Evolutionary conservation across 2,113 vertebrate genomes (phyloP).

Genomic region (Sorex fumeus): DNA sequence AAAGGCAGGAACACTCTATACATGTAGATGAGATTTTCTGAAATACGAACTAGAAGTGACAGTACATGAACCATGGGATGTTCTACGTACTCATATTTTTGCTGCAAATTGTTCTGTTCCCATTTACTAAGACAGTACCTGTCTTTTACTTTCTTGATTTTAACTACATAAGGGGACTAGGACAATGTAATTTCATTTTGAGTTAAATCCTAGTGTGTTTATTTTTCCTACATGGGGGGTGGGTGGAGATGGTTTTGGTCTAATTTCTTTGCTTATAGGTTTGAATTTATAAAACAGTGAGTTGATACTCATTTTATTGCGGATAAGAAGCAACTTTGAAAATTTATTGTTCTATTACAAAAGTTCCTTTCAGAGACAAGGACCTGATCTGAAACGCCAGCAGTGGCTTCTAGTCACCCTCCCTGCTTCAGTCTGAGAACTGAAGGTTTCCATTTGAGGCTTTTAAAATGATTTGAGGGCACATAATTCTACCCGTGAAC

Average conservation of each 20-base stretch:
- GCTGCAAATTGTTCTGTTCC: neutral
- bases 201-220: neutral
- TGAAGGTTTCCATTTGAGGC: neutral
- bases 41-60: slow-evolving; percentile 1
- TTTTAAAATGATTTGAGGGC: neutral
- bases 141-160: neutral
- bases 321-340: slow-evolving; percentile 2
- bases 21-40: neutral
- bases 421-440: neutral
- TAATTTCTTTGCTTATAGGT: slow-evolving; percentile 6
- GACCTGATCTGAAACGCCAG: neutral
- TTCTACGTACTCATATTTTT: slow-evolving; percentile 12
- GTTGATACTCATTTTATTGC: neutral
- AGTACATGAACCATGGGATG: neutral
- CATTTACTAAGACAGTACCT: neutral
- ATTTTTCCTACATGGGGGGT: neutral
- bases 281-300: neutral
- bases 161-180: neutral
- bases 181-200: neutral
- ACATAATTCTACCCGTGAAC: neutral
- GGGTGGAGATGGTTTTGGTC: neutral
- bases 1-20: neutral
- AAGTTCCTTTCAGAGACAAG: slow-evolving; percentile 3
- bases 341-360: slow-evolving; percentile 27
- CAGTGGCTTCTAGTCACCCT: neutral